Conservation (phyloP, 2,888 invertebrate genomes). For the Crematogaster levior region DNA sequence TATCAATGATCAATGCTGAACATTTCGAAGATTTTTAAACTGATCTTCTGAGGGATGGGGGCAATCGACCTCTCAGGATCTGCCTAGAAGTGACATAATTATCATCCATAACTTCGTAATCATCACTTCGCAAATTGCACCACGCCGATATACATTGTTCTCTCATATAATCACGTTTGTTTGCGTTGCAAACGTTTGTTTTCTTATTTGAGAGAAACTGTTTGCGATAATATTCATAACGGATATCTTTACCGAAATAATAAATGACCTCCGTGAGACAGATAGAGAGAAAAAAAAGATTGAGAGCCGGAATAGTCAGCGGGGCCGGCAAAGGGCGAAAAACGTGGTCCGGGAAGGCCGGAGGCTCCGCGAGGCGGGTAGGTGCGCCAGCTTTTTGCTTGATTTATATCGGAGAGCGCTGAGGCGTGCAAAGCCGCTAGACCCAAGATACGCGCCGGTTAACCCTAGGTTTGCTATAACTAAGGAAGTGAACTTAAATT, state of each 20-base stretch:
- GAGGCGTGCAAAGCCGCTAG: conserved; percentile 67
- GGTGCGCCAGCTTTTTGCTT: conserved; percentile 67
- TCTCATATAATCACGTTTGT: conserved; percentile 66
- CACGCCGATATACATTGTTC: conserved; percentile 45
- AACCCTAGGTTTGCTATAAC: conserved; percentile 48
- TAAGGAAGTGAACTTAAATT: conserved; percentile 31
- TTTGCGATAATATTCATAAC: conserved; percentile 70
- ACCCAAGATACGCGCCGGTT: conserved; percentile 67
- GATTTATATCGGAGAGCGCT: conserved; percentile 68
- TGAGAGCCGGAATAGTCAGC: conserved; percentile 27
- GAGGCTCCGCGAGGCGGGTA: conserved; percentile 56
- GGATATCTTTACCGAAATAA: conserved; percentile 73
- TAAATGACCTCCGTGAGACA: conserved; percentile 63
- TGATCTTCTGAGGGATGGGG: too few relatives aligned
- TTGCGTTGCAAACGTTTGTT: conserved; percentile 50
- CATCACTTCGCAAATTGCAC: conserved; percentile 43
- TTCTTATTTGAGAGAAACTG: conserved; percentile 70
- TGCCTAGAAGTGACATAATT: conserved; percentile 78
- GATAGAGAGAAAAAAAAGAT: conserved; percentile 30
- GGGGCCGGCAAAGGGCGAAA: conserved; percentile 24
- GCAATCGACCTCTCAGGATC: too few relatives aligned
- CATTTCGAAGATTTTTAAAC: too few relatives aligned
- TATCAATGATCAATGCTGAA: too few relatives aligned
- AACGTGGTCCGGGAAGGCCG: conserved; percentile 61
- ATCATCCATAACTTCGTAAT: too few relatives aligned